phyloP scores from a whole-genome alignment of 2,113 vertebrate species.

The Gracilinanus agilis region DNA sequence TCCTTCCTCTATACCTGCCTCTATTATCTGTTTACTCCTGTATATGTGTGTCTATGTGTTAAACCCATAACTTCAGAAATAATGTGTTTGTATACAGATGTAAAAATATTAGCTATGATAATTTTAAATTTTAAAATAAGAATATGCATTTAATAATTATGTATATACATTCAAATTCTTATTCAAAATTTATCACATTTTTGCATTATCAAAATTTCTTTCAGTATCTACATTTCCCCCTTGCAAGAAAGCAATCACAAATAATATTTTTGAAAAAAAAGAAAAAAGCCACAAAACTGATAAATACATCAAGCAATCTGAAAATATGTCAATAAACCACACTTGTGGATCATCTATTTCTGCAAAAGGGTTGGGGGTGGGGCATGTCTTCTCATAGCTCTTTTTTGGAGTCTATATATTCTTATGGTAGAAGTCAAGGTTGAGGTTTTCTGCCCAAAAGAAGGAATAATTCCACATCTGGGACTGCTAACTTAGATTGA shows the following conservation, averaged over 20 bases:
- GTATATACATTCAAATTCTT: not conserved
- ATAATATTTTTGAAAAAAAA: not conserved
- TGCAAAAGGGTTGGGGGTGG: not conserved
- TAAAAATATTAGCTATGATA: too few relatives aligned
- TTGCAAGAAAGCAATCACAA: not conserved
- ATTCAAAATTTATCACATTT: not conserved
- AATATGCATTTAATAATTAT: too few relatives aligned
- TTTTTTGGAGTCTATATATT: not conserved
- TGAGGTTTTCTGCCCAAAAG: conserved; percentile 30
- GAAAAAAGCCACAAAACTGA: not conserved
- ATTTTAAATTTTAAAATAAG: not conserved
- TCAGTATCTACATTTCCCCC: not conserved
- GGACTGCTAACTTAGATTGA: conserved; percentile 8
- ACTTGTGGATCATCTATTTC: not conserved
- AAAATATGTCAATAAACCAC: not conserved
- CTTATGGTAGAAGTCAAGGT: conserved; percentile 33
- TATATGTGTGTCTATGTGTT: too few relatives aligned
- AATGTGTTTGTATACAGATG: too few relatives aligned
- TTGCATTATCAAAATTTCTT: not conserved
- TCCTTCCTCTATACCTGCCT: too few relatives aligned
- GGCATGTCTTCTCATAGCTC: not conserved
- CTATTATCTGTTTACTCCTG: too few relatives aligned
- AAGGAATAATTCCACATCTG: conserved; percentile 3
- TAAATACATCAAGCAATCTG: conserved; percentile 8
- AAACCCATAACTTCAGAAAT: too few relatives aligned